These are phyloP conservation scores for Epizoanthus stellaris DNA, from an alignment of 92 coral and sea anemone species.

Conservation along the genomic window DNA sequence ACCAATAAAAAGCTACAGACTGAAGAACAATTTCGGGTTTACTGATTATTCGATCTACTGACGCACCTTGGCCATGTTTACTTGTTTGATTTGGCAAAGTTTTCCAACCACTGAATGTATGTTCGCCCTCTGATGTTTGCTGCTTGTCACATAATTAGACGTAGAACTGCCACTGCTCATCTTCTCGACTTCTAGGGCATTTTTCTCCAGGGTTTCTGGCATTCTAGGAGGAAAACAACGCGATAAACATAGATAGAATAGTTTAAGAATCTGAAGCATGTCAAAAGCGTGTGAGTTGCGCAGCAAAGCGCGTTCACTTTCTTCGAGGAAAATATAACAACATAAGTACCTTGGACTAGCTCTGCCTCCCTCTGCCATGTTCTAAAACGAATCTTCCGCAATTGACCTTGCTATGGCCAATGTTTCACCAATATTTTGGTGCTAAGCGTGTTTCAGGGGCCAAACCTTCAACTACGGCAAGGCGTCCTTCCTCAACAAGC, in stretches of 20 bases:
- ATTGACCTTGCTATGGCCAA: slow-evolving; percentile 1
- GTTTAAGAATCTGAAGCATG: slow-evolving; percentile 13
- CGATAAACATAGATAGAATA: too few species aligned
- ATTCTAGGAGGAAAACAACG: slow-evolving; percentile 4
- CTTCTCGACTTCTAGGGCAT: neutral
- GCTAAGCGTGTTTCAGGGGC: neutral
- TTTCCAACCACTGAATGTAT: slow-evolving; percentile 25
- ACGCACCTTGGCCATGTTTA: slow-evolving; percentile 12
- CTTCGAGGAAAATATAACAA: neutral
- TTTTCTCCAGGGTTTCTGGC: neutral
- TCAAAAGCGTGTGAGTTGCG: neutral
- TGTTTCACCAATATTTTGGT: neutral
- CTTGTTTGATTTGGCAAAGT: slow-evolving; percentile 19
- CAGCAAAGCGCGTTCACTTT: neutral
- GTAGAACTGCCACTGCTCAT: neutral
- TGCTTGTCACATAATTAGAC: neutral
- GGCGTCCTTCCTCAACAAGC: slow-evolving; percentile 62
- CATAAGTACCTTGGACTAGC: neutral
- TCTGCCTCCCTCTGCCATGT: neutral
- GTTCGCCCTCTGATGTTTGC: slow-evolving; percentile 17
- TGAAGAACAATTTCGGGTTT: neutral
- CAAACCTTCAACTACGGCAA: slow-evolving; percentile 57
- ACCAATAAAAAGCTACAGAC: too few species aligned
- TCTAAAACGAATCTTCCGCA: neutral
- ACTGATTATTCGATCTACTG: neutral